Percentiles rank a stretch among this genome's conserved stretches.
Conservation (phyloP, 2,888 invertebrate genomes). For the Ceramica pisi region DNA sequence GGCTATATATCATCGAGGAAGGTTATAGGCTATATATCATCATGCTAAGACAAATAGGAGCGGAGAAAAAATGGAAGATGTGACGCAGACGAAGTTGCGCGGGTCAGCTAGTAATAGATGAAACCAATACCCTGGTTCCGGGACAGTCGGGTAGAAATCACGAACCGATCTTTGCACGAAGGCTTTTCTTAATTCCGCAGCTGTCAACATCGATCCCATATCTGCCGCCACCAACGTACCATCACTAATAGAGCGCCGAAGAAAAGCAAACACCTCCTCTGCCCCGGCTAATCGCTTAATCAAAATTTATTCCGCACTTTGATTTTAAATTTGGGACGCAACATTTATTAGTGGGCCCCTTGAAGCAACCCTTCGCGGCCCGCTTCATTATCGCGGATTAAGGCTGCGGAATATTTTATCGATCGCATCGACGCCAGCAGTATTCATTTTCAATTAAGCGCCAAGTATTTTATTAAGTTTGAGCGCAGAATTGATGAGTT, state of each 20-base stretch:
- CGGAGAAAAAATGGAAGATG: no score
- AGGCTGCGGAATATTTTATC: constrained; percentile 90
- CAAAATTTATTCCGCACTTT: constrained; percentile 91
- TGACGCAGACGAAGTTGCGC: no score
- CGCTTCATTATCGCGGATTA: constrained; percentile 91
- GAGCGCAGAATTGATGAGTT: constrained; percentile 90
- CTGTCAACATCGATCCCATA: constrained; percentile 61
- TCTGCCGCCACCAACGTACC: constrained; percentile 65
- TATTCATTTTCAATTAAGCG: constrained; percentile 91
- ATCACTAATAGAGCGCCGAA: constrained; percentile 79
- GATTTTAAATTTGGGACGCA: constrained; percentile 91
- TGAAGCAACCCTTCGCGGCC: constrained; percentile 87
- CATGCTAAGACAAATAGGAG: no score
- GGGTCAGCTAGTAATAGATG: no score
- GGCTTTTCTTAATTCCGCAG: constrained; percentile 18
- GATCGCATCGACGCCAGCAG: constrained; percentile 86
- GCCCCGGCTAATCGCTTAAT: constrained; percentile 89
- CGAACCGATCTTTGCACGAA: not conserved
- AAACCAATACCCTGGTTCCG: no score
- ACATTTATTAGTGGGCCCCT: constrained; percentile 90
- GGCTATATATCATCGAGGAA: no score
- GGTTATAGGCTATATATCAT: no score
- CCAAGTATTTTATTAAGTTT: constrained; percentile 91
- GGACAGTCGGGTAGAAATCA: not conserved
- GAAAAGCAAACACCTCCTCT: constrained; percentile 87